Conservation (phyloP, 2,113 vertebrate genomes). For the Xiphophorus hellerii region DNA sequence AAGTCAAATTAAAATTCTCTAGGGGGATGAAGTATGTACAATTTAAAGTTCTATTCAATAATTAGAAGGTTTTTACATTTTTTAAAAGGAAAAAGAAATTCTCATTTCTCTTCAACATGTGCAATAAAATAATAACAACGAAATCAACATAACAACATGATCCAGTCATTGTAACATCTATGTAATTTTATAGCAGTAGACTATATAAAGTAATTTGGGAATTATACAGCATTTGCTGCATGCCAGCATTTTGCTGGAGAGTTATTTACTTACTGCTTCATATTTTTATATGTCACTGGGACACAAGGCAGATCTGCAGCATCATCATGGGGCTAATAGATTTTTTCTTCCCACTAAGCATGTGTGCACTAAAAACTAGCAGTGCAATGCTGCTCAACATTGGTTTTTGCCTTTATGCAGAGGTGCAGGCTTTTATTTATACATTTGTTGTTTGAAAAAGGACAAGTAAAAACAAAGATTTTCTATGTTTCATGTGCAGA, state of each 20-base stretch:
- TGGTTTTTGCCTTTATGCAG: constrained; percentile 3
- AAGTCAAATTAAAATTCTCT: too few species aligned
- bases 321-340: neutral
- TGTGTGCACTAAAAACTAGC: neutral
- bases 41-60: too few species aligned
- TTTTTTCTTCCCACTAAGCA: neutral
- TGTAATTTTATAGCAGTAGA: neutral
- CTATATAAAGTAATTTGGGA: neutral
- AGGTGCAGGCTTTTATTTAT: neutral
- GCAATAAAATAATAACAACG: too few species aligned
- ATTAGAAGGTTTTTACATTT: neutral
- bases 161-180: too few species aligned
- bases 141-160: neutral
- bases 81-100: neutral
- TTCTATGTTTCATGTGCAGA: constrained; percentile 7
- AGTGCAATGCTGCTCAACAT: neutral
- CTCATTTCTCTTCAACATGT: too few species aligned
- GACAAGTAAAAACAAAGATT: neutral
- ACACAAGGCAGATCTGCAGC: neutral
- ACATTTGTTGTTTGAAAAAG: neutral
- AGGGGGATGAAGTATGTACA: too few species aligned
- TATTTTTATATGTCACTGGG: neutral
- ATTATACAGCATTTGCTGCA: neutral
- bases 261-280: neutral
- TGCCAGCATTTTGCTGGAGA: neutral